These are phyloP conservation scores for Synergus laeviventris DNA, from an alignment of 2,888 invertebrate genomes.

Conservation along the genomic window DNA sequence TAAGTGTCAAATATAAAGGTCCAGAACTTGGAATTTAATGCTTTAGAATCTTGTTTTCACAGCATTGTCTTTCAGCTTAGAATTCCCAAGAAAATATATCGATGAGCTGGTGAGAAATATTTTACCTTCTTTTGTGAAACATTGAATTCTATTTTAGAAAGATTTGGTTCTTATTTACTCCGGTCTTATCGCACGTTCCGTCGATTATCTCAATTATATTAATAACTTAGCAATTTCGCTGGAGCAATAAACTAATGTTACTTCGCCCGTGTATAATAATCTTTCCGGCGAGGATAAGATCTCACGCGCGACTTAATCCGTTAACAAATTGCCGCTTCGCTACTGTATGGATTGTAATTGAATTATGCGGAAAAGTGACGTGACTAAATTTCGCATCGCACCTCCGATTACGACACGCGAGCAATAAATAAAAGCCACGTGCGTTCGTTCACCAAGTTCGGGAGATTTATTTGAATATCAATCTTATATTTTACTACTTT, in stretches of 20 bases:
- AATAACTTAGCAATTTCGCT: slow-evolving; percentile 40
- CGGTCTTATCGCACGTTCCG: slow-evolving; percentile 21
- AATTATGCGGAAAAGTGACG: slow-evolving; percentile 38
- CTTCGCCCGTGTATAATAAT: slow-evolving; percentile 22
- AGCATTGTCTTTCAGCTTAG: slow-evolving; percentile 13
- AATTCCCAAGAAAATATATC: slow-evolving; percentile 20
- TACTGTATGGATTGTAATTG: slow-evolving; percentile 35
- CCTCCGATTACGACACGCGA: slow-evolving; percentile 32
- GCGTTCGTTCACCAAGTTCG: slow-evolving; percentile 11
- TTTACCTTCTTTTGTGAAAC: not conserved
- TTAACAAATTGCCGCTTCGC: slow-evolving; percentile 32
- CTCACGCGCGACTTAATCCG: slow-evolving; percentile 31
- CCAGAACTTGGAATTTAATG: not conserved
- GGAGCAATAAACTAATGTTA: slow-evolving; percentile 30
- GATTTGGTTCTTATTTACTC: not conserved
- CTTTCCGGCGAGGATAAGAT: slow-evolving; percentile 23
- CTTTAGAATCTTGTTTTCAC: not conserved
- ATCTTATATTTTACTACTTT: slow-evolving; percentile 4
- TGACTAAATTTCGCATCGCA: slow-evolving; percentile 29
- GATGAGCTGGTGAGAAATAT: not conserved
- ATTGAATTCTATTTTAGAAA: not conserved
- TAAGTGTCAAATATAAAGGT: slow-evolving; percentile 24
- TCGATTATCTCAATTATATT: slow-evolving; percentile 43
- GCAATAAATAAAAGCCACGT: slow-evolving; percentile 37
- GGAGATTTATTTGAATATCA: slow-evolving; percentile 25